Base-by-base conservation (phyloP, 2,797 vertebrate species). In the Brotula barbata region DNA sequence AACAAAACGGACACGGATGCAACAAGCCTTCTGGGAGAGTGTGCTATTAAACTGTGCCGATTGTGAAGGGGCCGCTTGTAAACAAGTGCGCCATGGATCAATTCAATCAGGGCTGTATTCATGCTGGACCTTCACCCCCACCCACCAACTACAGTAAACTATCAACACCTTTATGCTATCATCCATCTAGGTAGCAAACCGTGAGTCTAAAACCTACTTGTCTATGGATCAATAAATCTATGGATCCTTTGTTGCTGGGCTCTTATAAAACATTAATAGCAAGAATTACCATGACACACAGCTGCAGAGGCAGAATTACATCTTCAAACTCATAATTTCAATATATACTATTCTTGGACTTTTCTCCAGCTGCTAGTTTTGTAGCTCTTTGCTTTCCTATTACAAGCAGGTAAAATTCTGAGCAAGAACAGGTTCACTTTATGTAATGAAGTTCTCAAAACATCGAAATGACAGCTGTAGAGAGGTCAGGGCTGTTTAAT, bases 1-100 rank as follows among this genome's bases (percentile, higher is more conserved):
- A 89, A 87, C 88, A 89, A 89, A 90, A 87, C 59, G 61, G 74
- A 87, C 87, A 89, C 11, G 77, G 83, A 86, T 81, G 82, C 85
- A 87, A 89, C 89, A 89, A 88, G 88, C 88, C 90, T 88, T 84
- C 80, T 85, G 91, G 90, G 89, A 90, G 69, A 48, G 65, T 19
- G 59, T 15, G 57, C 89, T 88, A 89, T 91, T 90, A 92, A 91
- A 92, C 72, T 67, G 73, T 77, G 77, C 73, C 65, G 77, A 90
- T 85, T 88, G 88, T 82, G 85, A 80, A 81, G 80, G 80, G 85
- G 77, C 37, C 19, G 73, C 88, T 89, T 90, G 86, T 89, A 89
- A 91, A 92, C 82, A 87, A 77, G 78, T 84, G 77, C 64, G 34
- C 71, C n/a, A 57, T 81, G 86, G 89, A 91, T 91, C 90, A 90